phyloP scores from a whole-genome alignment of 2,888 invertebrate species.

The Matsumyia berberina region DNA sequence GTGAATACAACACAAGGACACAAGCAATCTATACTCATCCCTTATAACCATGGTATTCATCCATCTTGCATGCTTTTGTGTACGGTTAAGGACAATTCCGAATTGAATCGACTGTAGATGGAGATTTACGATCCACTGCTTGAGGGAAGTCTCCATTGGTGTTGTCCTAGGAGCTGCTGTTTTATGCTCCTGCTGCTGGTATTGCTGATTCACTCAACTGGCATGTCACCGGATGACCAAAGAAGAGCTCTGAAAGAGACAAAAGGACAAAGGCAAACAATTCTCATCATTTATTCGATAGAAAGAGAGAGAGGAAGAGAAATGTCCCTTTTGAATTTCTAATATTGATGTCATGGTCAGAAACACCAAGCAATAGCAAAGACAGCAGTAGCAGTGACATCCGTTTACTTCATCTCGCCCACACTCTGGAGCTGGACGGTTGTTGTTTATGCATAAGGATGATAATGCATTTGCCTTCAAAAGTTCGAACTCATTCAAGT shows the following conservation, averaged over 20 bases:
- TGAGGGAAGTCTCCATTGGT: slow-evolving; percentile 6
- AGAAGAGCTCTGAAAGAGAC: slow-evolving; percentile 34
- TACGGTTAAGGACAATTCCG: slow-evolving; percentile 52
- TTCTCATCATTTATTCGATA: slow-evolving; percentile 56
- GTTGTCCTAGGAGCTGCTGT: neutral
- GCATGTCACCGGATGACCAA: slow-evolving; percentile 65
- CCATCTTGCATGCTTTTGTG: slow-evolving; percentile 59
- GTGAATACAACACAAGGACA: slow-evolving; percentile 23
- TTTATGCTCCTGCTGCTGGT: slow-evolving; percentile 1
- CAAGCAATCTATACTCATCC: slow-evolving; percentile 65
- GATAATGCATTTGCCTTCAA: slow-evolving; percentile 65
- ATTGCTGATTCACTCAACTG: slow-evolving; percentile 57
- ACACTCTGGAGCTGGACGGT: neutral
- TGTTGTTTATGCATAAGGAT: slow-evolving; percentile 67
- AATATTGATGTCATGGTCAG: slow-evolving; percentile 74
- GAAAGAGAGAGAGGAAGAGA: slow-evolving; percentile 15
- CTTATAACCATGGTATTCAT: slow-evolving; percentile 58
- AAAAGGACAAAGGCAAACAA: slow-evolving; percentile 45
- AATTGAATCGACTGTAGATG: slow-evolving; percentile 69
- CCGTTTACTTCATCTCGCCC: slow-evolving; percentile 6
- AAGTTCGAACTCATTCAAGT: slow-evolving; percentile 75
- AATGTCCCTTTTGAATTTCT: slow-evolving; percentile 45
- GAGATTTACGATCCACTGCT: slow-evolving; percentile 65
- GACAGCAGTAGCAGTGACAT: slow-evolving; percentile 18
- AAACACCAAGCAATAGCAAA: slow-evolving; percentile 40